These are phyloP conservation scores for Amphipoea oculea DNA, from an alignment of 2,888 invertebrate genomes.

Conservation along the genomic window DNA sequence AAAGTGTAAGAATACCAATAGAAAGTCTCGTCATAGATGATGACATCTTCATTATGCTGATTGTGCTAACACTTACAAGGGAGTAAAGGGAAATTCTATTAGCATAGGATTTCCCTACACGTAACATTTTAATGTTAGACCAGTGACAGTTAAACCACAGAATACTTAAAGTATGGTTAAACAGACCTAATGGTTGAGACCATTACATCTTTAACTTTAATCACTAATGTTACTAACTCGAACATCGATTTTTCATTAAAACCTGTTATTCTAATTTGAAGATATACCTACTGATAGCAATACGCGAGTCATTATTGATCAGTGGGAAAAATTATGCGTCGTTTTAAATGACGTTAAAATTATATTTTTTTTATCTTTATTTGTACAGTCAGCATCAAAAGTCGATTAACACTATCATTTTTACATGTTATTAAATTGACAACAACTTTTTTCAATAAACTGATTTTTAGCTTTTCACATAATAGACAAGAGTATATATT, in stretches of 20 bases:
- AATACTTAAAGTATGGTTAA: too few species aligned
- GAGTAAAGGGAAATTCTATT: conserved; percentile 57
- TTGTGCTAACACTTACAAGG: conserved; percentile 50
- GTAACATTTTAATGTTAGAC: conserved; percentile 19
- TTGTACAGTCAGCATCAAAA: too few species aligned
- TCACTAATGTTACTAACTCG: background rate
- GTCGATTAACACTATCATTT: too few species aligned
- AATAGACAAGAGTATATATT: too few species aligned
- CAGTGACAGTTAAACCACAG: background rate
- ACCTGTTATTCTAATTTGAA: conserved; percentile 10
- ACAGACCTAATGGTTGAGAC: background rate
- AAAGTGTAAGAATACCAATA: conserved; percentile 28
- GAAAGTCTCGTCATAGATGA: conserved; percentile 34
- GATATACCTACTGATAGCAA: background rate
- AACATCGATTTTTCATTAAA: background rate
- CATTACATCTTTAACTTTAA: conserved; percentile 26
- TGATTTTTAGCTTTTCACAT: too few species aligned
- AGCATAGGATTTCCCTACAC: conserved; percentile 52
- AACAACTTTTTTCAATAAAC: too few species aligned
- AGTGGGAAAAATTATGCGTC: background rate
- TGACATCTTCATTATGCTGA: conserved; percentile 44
- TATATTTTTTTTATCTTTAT: background rate
- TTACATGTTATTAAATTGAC: too few species aligned
- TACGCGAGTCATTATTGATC: background rate
- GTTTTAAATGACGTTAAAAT: background rate